Base-by-base conservation (phyloP, 53 echinoderm and acorn worm species). In the Temnopleurus reevesii region DNA sequence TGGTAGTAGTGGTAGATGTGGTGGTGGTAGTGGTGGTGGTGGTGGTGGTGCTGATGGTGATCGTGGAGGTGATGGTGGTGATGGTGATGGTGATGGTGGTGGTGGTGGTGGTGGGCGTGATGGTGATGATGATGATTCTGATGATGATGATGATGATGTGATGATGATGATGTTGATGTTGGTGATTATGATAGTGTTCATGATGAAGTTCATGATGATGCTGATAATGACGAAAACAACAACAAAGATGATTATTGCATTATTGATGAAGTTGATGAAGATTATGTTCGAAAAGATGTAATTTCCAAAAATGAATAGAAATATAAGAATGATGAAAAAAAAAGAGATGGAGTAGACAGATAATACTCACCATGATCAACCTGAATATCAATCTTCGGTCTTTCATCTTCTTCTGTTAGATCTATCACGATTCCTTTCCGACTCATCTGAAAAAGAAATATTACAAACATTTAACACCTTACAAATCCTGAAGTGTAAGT, bases 281-380 rank as follows among this genome's bases (percentile, higher is more conserved):
- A n/a, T n/a, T n/a, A n/a, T n/a, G n/a, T n/a, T n/a, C n/a, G n/a
- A n/a, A n/a, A n/a, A n/a, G n/a, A n/a, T n/a, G n/a, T n/a, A n/a
- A n/a, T n/a, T n/a, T n/a, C n/a, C n/a, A n/a, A n/a, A n/a, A n/a
- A n/a, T n/a, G n/a, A n/a, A n/a, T n/a, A n/a, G n/a, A n/a, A n/a
- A n/a, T n/a, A n/a, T n/a, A n/a, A n/a, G n/a, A n/a, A n/a, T n/a
- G n/a, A n/a, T n/a, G n/a, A n/a, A n/a, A n/a, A n/a, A n/a, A n/a
- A n/a, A n/a, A n/a, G n/a, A n/a, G n/a, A n/a, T n/a, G n/a, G n/a
- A n/a, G n/a, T n/a, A n/a, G n/a, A n/a, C n/a, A n/a, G n/a, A n/a
- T n/a, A n/a, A n/a, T 34, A 95, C 97, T 97, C 80, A 97, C 97
- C 92, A 79, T 93, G 94, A 56, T 97, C 97, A 29, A 97, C 94